phyloP scores from a whole-genome alignment of 2,113 vertebrate genomes.

The Prunella fulvescens region DNA sequence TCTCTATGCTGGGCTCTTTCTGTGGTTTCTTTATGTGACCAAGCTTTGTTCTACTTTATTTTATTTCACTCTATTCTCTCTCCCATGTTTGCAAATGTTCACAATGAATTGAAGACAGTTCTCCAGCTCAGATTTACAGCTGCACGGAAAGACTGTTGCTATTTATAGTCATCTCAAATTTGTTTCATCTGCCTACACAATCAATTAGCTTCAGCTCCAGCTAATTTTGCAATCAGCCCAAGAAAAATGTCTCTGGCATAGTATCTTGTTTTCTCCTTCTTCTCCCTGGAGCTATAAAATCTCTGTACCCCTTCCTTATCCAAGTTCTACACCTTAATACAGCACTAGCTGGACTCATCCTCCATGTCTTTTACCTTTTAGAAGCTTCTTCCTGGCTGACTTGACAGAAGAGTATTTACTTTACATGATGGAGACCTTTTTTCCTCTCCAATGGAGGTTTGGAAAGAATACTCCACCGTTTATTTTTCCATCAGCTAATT shows the following conservation, averaged over 20 bases:
- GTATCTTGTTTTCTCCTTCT: constrained; percentile 13
- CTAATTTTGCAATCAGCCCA: constrained; percentile 60
- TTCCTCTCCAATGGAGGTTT: constrained; percentile 16
- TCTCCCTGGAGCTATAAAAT: constrained; percentile 44
- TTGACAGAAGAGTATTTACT: constrained; percentile 15
- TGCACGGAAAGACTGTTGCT: constrained; percentile 20
- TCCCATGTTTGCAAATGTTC: neutral
- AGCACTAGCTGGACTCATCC: neutral
- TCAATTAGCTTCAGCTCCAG: constrained; percentile 62
- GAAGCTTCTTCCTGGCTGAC: constrained; percentile 6
- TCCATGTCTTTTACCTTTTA: constrained; percentile 1
- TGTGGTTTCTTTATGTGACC: neutral
- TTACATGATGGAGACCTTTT: constrained; percentile 8
- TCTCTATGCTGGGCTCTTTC: neutral
- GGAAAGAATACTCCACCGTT: constrained; percentile 34
- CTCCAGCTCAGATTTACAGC: constrained; percentile 49
- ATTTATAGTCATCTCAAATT: constrained; percentile 57
- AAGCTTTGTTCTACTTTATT: neutral
- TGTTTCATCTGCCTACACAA: constrained; percentile 67
- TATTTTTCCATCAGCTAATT: constrained; percentile 60
- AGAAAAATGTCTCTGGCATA: constrained; percentile 53
- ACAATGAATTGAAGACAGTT: neutral
- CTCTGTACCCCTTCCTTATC: neutral
- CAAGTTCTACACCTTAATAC: constrained; percentile 11
- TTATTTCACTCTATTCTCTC: neutral